phyloP scores from a whole-genome alignment of 2,113 vertebrate species.

The Laticauda laticaudata region DNA sequence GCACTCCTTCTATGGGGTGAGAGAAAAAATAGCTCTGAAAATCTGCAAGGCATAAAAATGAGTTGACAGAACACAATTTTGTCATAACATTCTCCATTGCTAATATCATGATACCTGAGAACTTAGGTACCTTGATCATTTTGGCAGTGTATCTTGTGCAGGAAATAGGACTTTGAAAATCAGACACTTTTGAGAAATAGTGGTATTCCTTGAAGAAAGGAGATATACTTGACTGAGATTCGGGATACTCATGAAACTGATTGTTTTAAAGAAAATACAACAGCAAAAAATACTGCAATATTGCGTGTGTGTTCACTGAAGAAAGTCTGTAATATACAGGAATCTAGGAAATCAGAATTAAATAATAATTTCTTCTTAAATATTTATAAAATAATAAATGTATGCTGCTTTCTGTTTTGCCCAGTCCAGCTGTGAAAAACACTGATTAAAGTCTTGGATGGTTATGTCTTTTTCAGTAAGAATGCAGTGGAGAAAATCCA shows the following conservation, averaged over 20 bases:
- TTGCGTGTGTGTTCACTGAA: background rate
- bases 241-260: conserved; percentile 12
- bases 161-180: conserved; percentile 28
- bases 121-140: conserved; percentile 46
- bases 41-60: conserved; percentile 21
- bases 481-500: background rate
- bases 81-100: conserved; percentile 37
- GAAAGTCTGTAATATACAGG: background rate
- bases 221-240: conserved; percentile 42
- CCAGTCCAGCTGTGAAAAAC: background rate
- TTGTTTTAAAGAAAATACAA: background rate
- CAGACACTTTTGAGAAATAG: conserved; percentile 34
- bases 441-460: background rate
- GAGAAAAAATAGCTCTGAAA: background rate
- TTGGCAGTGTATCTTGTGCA: conserved; percentile 39
- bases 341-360: background rate
- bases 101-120: conserved; percentile 21
- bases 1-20: background rate
- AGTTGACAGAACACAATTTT: conserved; percentile 19
- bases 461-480: background rate
- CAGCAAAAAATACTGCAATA: background rate
- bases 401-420: background rate
- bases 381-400: background rate
- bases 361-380: background rate
- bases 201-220: conserved; percentile 28